Base-by-base conservation (phyloP, 2,888 invertebrate genomes). In the Pomacea canaliculata region DNA sequence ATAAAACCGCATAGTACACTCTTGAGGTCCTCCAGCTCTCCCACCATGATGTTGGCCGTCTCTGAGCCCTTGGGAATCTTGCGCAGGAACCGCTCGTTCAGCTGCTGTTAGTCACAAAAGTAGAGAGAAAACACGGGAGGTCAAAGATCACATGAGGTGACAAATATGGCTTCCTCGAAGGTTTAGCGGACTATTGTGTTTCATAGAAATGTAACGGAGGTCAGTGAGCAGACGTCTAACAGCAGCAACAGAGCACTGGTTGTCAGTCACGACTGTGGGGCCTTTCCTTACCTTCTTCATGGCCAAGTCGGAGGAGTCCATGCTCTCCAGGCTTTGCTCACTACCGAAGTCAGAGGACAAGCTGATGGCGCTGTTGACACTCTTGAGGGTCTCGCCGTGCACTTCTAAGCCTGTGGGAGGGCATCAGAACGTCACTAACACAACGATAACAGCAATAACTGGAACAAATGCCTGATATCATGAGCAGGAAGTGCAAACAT, bases 31-130 rank as follows among this genome's bases (percentile, higher is more conserved):
- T 98, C 97, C 12, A 99, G 96, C 92, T 98, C 98, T 27, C 99
- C 99, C 0, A 99, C 97, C 77, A 99, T 93, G 83, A 99, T 98
- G 90, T 98, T 99, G 79, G 97, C 97, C 5, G 99, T 98, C 92
- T 99, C 99, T 1, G 98, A 96, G 48, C 98, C 98, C 0, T 94
- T 94, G 46, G 99, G 99, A 90, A 99, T 96, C 92, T 99, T 99
- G 80, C 96, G 86, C 83, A 90, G 81, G 80, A 90, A 90, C 49
- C 84, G 81, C 12, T 84, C 83, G 79, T 88, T 89, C 49, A 84
- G 84, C 86, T 88, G 80, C 12, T 70, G 51, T 19, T 48, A 16
- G 27, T 63, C 27, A n/a, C 7, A n/a, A 7, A 16, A n/a, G 46
- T 12, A 27, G n/a, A 19, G 27, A 7, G 68, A 13, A n/a, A 48